Evolutionary conservation across 2,113 vertebrate species (phyloP).

Genomic region (Lutjanus erythropterus): DNA sequence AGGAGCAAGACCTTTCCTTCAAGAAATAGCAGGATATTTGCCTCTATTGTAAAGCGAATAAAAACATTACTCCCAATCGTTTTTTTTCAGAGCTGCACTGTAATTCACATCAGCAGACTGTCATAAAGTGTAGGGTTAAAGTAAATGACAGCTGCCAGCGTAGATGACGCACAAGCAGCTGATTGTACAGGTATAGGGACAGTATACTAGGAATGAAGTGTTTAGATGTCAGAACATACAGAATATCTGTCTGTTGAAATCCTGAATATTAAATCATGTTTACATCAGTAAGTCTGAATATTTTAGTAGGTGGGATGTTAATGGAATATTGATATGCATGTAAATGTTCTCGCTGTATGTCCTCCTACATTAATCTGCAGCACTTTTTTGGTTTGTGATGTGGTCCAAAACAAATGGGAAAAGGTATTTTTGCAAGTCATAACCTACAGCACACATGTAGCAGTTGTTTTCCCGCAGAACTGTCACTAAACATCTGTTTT

Average conservation of each 20-base stretch:
- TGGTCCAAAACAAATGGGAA: neutral
- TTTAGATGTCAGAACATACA: neutral
- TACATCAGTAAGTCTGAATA: neutral
- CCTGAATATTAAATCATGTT: neutral
- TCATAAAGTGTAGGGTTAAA: neutral
- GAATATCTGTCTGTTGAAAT: neutral
- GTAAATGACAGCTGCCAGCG: constrained; percentile 16
- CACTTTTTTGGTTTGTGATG: neutral
- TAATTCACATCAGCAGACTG: constrained; percentile 14
- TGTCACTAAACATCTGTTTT: neutral
- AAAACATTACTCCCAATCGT: neutral
- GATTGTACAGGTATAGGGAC: neutral
- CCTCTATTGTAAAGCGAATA: neutral
- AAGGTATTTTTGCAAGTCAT: neutral
- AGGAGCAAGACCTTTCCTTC: neutral
- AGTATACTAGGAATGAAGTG: neutral
- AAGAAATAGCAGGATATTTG: neutral
- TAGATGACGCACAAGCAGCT: neutral
- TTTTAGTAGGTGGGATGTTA: neutral
- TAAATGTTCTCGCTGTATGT: neutral
- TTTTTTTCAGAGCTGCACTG: neutral
- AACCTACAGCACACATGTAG: neutral
- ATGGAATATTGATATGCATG: neutral
- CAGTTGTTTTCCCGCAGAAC: neutral
- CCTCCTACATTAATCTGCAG: neutral